Conservation (phyloP, 2,797 vertebrate genomes). For the Dryobates pubescens region DNA sequence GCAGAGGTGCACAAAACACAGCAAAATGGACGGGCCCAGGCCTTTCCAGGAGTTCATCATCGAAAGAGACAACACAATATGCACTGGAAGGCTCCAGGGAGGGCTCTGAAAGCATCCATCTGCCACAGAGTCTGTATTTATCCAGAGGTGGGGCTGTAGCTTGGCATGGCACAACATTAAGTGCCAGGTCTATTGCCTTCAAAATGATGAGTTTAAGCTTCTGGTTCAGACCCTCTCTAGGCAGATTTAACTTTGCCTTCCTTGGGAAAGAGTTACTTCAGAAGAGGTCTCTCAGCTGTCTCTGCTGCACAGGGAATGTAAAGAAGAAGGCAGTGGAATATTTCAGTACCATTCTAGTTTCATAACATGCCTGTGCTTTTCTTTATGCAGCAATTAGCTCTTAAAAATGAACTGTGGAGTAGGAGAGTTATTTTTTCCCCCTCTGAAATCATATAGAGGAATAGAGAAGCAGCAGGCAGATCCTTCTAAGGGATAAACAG, state of each 20-base stretch:
- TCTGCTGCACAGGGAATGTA: slow-evolving; percentile 8
- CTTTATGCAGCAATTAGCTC: slow-evolving; percentile 43
- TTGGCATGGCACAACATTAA: background rate
- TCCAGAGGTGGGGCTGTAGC: slow-evolving; percentile 10
- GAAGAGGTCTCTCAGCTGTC: background rate
- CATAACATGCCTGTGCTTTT: background rate
- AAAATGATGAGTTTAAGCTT: slow-evolving; percentile 18
- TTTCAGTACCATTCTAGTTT: background rate
- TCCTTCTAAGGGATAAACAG: background rate
- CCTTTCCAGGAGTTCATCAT: slow-evolving; percentile 43
- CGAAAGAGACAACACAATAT: background rate
- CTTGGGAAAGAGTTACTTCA: slow-evolving; percentile 5
- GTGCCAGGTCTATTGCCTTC: background rate
- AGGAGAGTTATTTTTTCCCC: background rate
- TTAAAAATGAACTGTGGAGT: slow-evolving; percentile 17
- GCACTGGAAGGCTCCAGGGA: background rate
- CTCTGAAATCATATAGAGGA: background rate
- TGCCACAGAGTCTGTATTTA: slow-evolving; percentile 15
- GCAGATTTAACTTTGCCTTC: slow-evolving; percentile 20
- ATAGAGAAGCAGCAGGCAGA: background rate
- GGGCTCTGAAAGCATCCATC: slow-evolving; percentile 24
- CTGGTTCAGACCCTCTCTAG: background rate
- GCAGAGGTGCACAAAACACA: slow-evolving; percentile 14
- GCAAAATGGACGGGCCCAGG: background rate
- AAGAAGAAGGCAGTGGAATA: background rate